A percentile compares a stretch with the other conserved stretches of the same genome.
These are phyloP conservation scores for Campoplex capitator DNA, from an alignment of 2,888 invertebrate species.

Conservation along the genomic window DNA sequence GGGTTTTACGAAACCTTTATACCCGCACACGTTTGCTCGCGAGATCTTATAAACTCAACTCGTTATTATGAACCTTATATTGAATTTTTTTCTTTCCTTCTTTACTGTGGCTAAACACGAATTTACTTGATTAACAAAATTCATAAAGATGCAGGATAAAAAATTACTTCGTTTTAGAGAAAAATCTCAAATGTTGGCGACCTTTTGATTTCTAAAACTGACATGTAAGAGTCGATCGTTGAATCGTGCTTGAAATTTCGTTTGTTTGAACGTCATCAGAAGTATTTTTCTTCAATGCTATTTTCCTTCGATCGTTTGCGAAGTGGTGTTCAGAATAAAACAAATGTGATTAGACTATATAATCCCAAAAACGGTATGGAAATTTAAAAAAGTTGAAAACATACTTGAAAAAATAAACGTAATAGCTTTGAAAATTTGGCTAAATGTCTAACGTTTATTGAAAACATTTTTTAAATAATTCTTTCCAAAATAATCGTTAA, in stretches of 20 bases:
- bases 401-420: too few species aligned
- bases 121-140: neutral
- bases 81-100: neutral
- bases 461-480: neutral
- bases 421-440: too few species aligned
- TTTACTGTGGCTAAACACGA: neutral
- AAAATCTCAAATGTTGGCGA: neutral
- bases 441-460: neutral
- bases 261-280: neutral
- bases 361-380: neutral
- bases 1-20: constrained; percentile 34
- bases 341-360: neutral
- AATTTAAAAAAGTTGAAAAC: too few species aligned
- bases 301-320: too few species aligned
- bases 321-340: neutral
- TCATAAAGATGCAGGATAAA: neutral
- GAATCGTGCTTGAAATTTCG: too few species aligned
- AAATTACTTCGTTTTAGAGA: neutral
- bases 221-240: neutral
- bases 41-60: neutral
- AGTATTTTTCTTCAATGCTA: neutral
- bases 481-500: neutral
- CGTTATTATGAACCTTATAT: neutral
- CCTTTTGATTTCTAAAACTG: neutral
- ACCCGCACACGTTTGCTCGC: neutral